Evolutionary conservation across 1,140 invertebrate genomes (phyloP), one percentile per base, ranked within the genome.

Genomic region (Calliopsis andreniformis): DNA sequence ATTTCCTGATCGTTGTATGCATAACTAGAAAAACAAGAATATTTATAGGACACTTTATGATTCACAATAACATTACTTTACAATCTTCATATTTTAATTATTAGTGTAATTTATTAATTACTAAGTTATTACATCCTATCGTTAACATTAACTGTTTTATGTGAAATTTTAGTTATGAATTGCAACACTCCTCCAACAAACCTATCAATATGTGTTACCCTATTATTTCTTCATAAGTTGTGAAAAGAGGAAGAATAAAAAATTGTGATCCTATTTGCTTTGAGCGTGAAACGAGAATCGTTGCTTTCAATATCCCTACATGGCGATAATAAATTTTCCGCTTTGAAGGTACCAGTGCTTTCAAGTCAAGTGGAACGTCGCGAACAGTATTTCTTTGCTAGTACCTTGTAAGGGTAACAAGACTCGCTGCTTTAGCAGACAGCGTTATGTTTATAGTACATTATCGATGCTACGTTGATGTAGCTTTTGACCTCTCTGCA

Each of bases 311-410:
- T 51, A 62, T 28, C 7, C 35, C 43, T 45, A 12, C 14, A 25
- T 8, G 14, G 20, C 63, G 63, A 66, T 51, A 25, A 30, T 53
- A 53, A 51, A 53, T 66, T 64, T 66, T 51, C 49, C 20, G 47
- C 32, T 53, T 66, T 53, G 30, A 51, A 53, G 14, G 12, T 25
- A n/a, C 32, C 30, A 12, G 23, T 35, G 63, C 63, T 66, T 35
- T 66, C 53, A 66, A 53, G 30, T 66, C 32, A 23, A 51, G 32
- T 66, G 20, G 32, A 35, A 53, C 42, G 59, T 53, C 61, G 7
- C 61, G 18, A 47, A 66, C 63, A 53, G 28, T 66, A 66, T 66
- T 53, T 51, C 32, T 39, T 53, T 39, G 20, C 30, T 1, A 53
- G 10, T 18, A 28, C 39, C 63, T 51, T 66, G 28, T 35, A 66